A percentile compares a stretch with the other conserved stretches of the same genome.
Conservation (phyloP, 2,113 vertebrate genomes). For the Australoheros scitulus region DNA sequence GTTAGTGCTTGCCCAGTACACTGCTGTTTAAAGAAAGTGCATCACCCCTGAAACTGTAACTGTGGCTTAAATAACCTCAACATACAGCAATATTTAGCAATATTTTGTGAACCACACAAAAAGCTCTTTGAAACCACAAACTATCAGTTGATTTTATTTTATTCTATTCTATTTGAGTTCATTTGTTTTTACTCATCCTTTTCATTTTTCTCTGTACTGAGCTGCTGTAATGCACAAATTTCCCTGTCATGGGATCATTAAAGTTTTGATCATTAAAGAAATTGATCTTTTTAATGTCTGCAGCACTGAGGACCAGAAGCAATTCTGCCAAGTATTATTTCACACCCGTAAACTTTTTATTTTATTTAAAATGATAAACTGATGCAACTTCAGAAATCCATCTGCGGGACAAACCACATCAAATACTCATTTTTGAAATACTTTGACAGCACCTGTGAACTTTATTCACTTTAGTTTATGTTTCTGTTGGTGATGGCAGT, state of each 20-base stretch:
- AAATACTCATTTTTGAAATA: background rate
- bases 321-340: background rate
- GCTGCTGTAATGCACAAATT: too few species aligned
- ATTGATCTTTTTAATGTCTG: background rate
- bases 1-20: background rate
- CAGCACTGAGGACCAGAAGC: background rate
- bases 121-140: accelerated
- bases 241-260: too few species aligned
- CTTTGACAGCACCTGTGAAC: background rate
- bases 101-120: background rate
- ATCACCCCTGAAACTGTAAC: background rate
- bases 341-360: background rate
- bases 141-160: background rate
- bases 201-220: too few species aligned
- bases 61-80: background rate
- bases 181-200: too few species aligned
- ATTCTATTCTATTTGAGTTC: too few species aligned
- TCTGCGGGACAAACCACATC: background rate
- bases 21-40: background rate
- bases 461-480: background rate
- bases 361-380: too few species aligned
- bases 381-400: too few species aligned
- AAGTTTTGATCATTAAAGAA: too few species aligned
- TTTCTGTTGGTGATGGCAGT: background rate
- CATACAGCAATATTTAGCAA: background rate